Evolutionary conservation across 2,113 vertebrate genomes (phyloP).

Genomic region (Phoenicopterus ruber): DNA sequence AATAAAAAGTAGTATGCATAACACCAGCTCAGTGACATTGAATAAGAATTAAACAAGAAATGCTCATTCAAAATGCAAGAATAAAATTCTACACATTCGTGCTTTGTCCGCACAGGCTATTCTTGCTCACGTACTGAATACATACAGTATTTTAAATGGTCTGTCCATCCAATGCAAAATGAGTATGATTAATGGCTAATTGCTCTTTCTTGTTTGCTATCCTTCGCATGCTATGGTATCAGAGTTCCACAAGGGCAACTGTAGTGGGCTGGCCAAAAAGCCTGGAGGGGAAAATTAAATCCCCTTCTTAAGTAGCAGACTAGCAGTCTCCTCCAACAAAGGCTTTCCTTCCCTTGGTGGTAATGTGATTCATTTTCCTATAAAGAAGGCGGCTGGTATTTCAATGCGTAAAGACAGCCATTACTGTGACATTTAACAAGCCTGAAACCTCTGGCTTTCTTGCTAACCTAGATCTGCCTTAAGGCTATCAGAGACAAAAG

Average conservation of each 20-base stretch:
- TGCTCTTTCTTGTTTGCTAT: constrained; percentile 55
- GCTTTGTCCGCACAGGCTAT: background rate
- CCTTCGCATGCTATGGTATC: constrained; percentile 42
- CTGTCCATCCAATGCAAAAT: constrained; percentile 38
- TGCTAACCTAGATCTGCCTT: constrained; percentile 80
- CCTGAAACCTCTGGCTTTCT: constrained; percentile 76
- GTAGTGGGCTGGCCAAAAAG: constrained; percentile 63
- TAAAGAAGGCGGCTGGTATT: constrained; percentile 79
- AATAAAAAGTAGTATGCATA: background rate
- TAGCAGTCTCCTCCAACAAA: constrained; percentile 72
- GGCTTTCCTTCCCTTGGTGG: constrained; percentile 65
- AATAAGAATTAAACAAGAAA: background rate
- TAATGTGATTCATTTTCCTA: constrained; percentile 74
- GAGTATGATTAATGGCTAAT: constrained; percentile 60
- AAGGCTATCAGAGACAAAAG: constrained; percentile 84
- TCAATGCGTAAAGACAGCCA: constrained; percentile 79
- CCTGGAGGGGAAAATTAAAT: constrained; percentile 69
- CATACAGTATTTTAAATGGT: constrained; percentile 15
- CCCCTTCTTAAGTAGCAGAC: constrained; percentile 71
- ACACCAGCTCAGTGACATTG: background rate
- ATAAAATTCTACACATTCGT: background rate
- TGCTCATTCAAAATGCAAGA: background rate
- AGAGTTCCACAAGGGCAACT: constrained; percentile 58
- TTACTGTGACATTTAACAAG: constrained; percentile 87
- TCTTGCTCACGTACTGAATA: background rate